These are phyloP conservation scores for Tetragonula clypearis DNA, from an alignment of 1,140 invertebrate genomes.

Conservation along the genomic window DNA sequence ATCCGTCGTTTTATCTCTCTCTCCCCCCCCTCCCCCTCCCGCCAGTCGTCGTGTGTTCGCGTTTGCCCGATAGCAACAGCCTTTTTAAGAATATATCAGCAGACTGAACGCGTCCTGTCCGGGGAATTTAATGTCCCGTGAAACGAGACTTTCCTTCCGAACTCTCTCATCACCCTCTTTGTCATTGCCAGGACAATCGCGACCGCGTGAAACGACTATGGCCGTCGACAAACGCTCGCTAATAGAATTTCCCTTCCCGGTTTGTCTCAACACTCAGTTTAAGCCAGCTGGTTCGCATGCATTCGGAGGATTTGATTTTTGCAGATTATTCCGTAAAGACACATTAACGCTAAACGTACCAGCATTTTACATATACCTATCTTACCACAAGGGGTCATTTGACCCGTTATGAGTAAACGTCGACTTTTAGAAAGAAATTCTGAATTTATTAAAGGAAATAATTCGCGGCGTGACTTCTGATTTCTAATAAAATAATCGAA, in stretches of 20 bases:
- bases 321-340: too few relatives aligned
- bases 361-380: too few relatives aligned
- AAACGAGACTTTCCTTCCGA: constrained; percentile 47
- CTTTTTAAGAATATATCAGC: constrained; percentile 44
- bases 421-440: too few relatives aligned
- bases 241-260: constrained; percentile 18
- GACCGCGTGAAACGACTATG: background rate
- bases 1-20: background rate
- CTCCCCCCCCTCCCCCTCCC: background rate
- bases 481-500: too few relatives aligned
- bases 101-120: background rate
- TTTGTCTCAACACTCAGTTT: too few relatives aligned
- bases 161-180: constrained; percentile 13
- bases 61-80: constrained; percentile 8
- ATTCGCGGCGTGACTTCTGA: too few relatives aligned
- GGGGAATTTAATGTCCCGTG: constrained; percentile 53
- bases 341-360: too few relatives aligned
- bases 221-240: constrained; percentile 10
- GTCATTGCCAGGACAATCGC: constrained; percentile 6
- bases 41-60: background rate
- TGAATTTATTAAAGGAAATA: too few relatives aligned
- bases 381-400: too few relatives aligned
- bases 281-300: too few relatives aligned
- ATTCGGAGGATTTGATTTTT: background rate
- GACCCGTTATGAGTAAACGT: too few relatives aligned